A percentile compares a stretch with the other conserved stretches of the same genome.
Conservation (phyloP, 2,888 invertebrate species). For the Drosophila vallismaia region DNA sequence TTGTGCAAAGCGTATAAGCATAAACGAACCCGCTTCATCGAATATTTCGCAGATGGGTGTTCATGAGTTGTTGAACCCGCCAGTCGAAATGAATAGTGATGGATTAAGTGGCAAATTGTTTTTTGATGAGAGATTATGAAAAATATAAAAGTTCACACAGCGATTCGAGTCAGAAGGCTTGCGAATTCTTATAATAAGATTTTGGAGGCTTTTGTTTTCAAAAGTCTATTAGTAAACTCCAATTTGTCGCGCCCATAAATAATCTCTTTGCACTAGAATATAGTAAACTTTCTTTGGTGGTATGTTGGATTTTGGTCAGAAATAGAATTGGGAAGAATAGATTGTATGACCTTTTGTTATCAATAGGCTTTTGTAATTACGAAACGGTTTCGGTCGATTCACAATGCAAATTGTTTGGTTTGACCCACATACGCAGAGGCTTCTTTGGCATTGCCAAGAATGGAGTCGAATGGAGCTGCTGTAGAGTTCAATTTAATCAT, state of each 20-base stretch:
- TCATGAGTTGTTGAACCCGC: constrained; percentile 42
- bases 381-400: constrained; percentile 25
- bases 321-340: constrained; percentile 12
- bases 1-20: constrained; percentile 23
- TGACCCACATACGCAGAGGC: constrained; percentile 35
- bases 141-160: constrained; percentile 20
- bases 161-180: constrained; percentile 13
- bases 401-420: constrained; percentile 39
- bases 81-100: constrained; percentile 38
- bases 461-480: constrained; percentile 16
- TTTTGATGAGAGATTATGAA: constrained; percentile 51
- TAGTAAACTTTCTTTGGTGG: constrained; percentile 17
- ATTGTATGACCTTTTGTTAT: constrained; percentile 22
- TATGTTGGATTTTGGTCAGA: neutral
- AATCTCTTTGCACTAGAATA: neutral
- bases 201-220: constrained; percentile 9
- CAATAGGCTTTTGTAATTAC: constrained; percentile 30
- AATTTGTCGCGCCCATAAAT: constrained; percentile 28
- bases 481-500: constrained; percentile 40
- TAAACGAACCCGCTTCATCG: constrained; percentile 26
- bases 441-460: constrained; percentile 24
- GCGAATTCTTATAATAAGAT: constrained; percentile 34
- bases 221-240: constrained; percentile 4
- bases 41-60: constrained; percentile 11
- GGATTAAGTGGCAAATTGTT: constrained; percentile 51